Base-by-base conservation (phyloP, 2,797 vertebrate genomes). In the Aratinga solstitialis region DNA sequence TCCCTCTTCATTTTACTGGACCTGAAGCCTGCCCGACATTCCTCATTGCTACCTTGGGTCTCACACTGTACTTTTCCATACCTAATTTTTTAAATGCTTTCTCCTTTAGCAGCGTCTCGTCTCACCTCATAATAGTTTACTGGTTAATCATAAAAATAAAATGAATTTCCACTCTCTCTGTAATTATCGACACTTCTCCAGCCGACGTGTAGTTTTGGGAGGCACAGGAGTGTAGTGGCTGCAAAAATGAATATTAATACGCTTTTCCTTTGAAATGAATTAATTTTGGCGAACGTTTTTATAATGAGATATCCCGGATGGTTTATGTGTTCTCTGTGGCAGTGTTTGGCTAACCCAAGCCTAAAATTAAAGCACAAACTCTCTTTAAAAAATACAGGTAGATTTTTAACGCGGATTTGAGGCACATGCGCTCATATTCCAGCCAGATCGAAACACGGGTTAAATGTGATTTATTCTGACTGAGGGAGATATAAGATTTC, bases 141-240 rank as follows among this genome's bases (percentile, higher is more conserved):
- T 97, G 95, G 94, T 80, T 94, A 34, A 95, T 93, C 96, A 96
- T 97, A 97, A 97, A 97, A 97, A 84, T 82, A 72, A 97, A 97
- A 97, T 97, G 95, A 97, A 97, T 97, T 95, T 96, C 95, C 95
- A 89, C 94, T 45, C 89, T 93, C 72, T 80, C 83, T 90, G 90
- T 95, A 97, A 97, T 94, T 97, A 97, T 96, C 95, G 94, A 62
- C 97, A 75, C 90, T 95, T 97, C 90, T 93, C 93, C 42, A 19
- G 95, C 96, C 94, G 95, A 66, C 87, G 68, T n/a, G 93, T n/a
- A 83, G 94, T 86, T 93, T 74, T 76, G 88, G 62, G 94, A 95
- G 95, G 92, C 94, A 92, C 96, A 91, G 79, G 96, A 91, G 62
- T 12, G 47, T 59, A 54, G 38, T 91, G 91, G 67, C 79, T 73